phyloP scores from a whole-genome alignment of 2,797 vertebrate species.

The Sebastes baramenuke region DNA sequence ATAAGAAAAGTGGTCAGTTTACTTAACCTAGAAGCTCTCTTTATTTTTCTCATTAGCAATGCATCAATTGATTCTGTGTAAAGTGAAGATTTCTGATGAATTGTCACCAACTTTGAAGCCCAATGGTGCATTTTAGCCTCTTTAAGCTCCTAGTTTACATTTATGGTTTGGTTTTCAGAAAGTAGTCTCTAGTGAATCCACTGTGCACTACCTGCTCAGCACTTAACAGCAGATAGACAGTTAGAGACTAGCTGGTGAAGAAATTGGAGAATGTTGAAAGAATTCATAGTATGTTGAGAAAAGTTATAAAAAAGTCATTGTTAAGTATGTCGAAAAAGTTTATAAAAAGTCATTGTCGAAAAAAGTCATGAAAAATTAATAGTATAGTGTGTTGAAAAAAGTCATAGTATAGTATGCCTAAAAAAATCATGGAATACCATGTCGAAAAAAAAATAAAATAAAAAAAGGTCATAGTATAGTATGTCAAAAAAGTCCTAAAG shows the following conservation, averaged over 20 bases:
- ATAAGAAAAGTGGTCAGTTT: slow-evolving; percentile 9
- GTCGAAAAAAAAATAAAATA: too few relatives aligned
- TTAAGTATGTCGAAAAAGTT: too few relatives aligned
- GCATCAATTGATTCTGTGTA: background rate
- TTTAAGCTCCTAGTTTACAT: background rate
- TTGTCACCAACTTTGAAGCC: background rate
- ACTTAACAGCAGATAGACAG: background rate
- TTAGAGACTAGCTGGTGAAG: background rate
- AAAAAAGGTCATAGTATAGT: too few relatives aligned
- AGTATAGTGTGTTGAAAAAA: too few relatives aligned
- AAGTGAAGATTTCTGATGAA: background rate
- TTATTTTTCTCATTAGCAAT: background rate
- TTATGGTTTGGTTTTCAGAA: background rate
- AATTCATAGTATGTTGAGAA: too few relatives aligned
- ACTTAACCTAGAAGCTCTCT: background rate
- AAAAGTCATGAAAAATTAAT: too few relatives aligned
- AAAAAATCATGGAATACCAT: too few relatives aligned
- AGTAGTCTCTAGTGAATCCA: background rate
- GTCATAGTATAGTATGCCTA: too few relatives aligned
- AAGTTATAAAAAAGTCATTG: too few relatives aligned
- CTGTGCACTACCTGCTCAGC: background rate
- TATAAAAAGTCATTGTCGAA: too few relatives aligned
- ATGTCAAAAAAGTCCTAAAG: too few relatives aligned
- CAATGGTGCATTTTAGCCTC: background rate
- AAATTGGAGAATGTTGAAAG: too few relatives aligned